Evolutionary conservation across 1,140 invertebrate species (phyloP).

Genomic region (Ceratina calcarata): DNA sequence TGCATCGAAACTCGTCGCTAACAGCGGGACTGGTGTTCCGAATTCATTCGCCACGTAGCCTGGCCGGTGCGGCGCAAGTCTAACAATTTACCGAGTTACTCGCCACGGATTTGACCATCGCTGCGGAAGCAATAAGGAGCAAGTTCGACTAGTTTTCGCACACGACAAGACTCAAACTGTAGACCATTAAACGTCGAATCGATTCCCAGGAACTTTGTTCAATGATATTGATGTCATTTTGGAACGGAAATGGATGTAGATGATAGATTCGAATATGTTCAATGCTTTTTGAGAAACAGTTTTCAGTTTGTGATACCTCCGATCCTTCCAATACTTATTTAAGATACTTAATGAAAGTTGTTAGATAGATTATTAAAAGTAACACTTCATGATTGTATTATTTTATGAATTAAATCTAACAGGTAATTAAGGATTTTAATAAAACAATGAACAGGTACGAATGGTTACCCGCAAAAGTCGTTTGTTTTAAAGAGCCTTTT

Average conservation of each 20-base stretch:
- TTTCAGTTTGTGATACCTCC: no score
- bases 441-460: background rate
- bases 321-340: no score
- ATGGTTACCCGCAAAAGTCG: background rate
- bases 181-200: slow-evolving; percentile 17
- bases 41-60: slow-evolving; percentile 21
- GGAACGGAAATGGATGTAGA: background rate
- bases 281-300: no score
- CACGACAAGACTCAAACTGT: background rate
- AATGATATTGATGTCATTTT: slow-evolving; percentile 3
- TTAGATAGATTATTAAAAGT: background rate
- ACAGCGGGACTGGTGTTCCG: background rate
- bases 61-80: background rate
- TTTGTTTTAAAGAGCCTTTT: background rate
- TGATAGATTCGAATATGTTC: background rate
- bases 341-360: no score
- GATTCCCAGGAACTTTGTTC: background rate
- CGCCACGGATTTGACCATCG: slow-evolving; percentile 18
- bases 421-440: background rate
- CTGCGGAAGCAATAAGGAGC: slow-evolving; percentile 37
- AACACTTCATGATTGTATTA: background rate
- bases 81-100: slow-evolving; percentile 37
- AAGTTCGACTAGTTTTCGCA: background rate
- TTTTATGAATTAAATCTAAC: background rate
- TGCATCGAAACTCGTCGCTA: slow-evolving; percentile 15